Evolutionary conservation across 2,113 vertebrate species (phyloP).

Genomic region (Lagopus muta): DNA sequence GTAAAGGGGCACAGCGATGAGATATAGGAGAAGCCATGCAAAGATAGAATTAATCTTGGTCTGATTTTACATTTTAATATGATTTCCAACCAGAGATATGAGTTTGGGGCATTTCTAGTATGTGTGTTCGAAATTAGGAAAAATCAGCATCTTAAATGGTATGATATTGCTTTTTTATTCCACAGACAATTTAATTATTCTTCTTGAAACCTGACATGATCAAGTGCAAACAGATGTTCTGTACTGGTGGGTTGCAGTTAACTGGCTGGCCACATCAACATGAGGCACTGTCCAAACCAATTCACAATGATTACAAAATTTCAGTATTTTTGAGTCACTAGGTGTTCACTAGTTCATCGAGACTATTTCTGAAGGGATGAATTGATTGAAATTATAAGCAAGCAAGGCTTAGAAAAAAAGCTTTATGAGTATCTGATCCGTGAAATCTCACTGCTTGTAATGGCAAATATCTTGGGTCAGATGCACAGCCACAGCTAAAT

Average conservation of each 20-base stretch:
- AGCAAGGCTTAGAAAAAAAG: background rate
- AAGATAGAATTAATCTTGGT: background rate
- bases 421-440: background rate
- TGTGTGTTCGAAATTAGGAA: background rate
- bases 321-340: background rate
- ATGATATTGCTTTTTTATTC: background rate
- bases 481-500: background rate
- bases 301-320: background rate
- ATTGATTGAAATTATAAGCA: background rate
- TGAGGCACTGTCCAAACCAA: background rate
- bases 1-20: background rate
- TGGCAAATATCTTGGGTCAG: background rate
- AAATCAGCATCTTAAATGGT: background rate
- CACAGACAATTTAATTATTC: background rate
- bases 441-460: background rate
- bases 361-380: background rate
- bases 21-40: background rate
- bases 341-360: background rate
- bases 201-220: background rate
- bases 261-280: background rate
- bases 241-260: background rate
- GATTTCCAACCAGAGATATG: background rate
- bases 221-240: constrained; percentile 12
- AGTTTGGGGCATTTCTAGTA: background rate
- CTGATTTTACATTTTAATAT: background rate